Percentiles rank a stretch among this genome's conserved stretches.
phyloP scores from a whole-genome alignment of 2,113 vertebrate genomes.

The Rhodinocichla rosea region DNA sequence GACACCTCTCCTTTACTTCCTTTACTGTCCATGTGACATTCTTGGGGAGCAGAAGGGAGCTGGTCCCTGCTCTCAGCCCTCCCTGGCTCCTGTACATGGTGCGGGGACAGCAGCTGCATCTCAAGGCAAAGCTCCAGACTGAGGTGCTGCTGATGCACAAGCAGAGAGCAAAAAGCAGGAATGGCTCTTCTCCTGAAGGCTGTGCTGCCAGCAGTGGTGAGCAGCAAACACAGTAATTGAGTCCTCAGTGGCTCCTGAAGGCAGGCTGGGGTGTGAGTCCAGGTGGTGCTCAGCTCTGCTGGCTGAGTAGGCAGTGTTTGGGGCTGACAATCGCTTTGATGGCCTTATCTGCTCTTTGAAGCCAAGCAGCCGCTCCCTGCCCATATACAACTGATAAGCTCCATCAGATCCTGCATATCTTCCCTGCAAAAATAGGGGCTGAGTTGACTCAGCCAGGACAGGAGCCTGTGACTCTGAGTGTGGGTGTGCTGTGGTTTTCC shows the following conservation, averaged over 20 bases:
- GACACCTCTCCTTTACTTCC: background rate
- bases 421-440: background rate
- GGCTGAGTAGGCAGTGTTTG: background rate
- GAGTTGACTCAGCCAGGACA: background rate
- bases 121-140: background rate
- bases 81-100: rapidly evolving
- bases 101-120: background rate
- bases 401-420: background rate
- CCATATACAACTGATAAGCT: background rate
- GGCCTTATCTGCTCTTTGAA: conserved; percentile 53
- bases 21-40: rapidly evolving
- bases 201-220: background rate
- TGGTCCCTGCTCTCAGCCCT: background rate
- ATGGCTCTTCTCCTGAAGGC: background rate
- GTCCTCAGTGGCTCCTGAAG: background rate
- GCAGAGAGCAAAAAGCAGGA: background rate
- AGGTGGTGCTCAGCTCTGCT: background rate
- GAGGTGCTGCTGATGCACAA: background rate
- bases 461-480: background rate
- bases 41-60: background rate
- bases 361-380: background rate
- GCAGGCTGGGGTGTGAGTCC: background rate
- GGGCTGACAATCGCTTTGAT: conserved; percentile 5
- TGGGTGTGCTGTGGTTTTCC: conserved; percentile 21
- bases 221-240: background rate